Percentiles rank a stretch among this genome's conserved stretches.
These are phyloP conservation scores for Nettapus auritus DNA, from an alignment of 2,113 vertebrate genomes.

Conservation along the genomic window DNA sequence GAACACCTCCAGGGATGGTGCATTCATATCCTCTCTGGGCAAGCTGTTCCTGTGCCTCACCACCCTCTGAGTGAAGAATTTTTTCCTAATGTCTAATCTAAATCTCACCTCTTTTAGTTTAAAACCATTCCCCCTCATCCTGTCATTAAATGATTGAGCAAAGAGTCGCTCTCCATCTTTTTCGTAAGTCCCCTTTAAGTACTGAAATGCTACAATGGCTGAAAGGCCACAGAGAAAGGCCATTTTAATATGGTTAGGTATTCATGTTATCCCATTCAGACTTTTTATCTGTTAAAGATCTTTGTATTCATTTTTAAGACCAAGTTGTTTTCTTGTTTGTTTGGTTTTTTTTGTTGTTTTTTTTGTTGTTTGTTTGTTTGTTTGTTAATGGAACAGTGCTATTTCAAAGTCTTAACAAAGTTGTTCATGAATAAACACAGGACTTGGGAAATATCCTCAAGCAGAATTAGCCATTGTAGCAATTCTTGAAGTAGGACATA, in stretches of 20 bases:
- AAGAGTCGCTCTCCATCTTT: too few species aligned
- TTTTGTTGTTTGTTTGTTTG: not conserved
- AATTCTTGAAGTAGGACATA: not conserved
- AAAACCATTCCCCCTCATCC: too few species aligned
- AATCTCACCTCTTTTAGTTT: too few species aligned
- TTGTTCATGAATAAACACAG: not conserved
- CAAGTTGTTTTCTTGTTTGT: not conserved
- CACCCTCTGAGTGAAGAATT: too few species aligned
- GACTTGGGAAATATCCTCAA: not conserved
- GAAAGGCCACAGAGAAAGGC: too few species aligned
- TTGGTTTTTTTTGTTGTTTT: not conserved
- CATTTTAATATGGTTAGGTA: not conserved
- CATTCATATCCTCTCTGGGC: too few species aligned
- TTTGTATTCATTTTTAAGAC: not conserved
- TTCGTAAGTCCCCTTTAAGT: too few species aligned
- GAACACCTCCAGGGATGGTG: too few species aligned
- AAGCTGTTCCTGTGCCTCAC: too few species aligned
- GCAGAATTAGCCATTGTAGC: not conserved
- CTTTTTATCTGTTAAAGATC: not conserved
- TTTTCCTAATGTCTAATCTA: too few species aligned
- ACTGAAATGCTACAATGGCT: too few species aligned
- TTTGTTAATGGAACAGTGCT: not conserved
- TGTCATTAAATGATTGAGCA: too few species aligned
- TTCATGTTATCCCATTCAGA: not conserved
- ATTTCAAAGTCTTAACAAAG: not conserved